phyloP scores from a whole-genome alignment of 2,888 invertebrate species.

The Lissonota sp. region DNA sequence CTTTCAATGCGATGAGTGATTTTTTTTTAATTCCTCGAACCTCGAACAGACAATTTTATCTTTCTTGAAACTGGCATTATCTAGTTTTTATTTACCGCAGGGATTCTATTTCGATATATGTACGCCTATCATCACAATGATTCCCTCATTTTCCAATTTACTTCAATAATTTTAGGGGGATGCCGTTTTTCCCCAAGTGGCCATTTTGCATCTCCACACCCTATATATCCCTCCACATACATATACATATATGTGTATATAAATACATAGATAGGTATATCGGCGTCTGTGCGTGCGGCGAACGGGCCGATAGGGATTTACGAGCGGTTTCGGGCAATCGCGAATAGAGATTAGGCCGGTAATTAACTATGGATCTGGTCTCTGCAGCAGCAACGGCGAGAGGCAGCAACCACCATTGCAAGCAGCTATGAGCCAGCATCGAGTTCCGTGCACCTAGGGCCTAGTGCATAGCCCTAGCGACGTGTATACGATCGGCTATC shows the following conservation, averaged over 20 bases:
- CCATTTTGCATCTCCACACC: no score
- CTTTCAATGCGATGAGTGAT: no score
- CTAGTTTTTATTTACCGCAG: no score
- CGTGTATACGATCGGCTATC: neutral
- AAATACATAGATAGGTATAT: slow-evolving; percentile 32
- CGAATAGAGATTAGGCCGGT: slow-evolving; percentile 84
- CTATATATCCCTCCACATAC: slow-evolving; percentile 9
- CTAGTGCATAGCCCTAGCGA: slow-evolving; percentile 46
- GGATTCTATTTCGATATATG: no score
- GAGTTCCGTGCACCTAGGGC: slow-evolving; percentile 64
- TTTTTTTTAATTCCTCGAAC: no score
- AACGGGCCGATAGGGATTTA: slow-evolving; percentile 83
- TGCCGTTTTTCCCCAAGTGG: no score
- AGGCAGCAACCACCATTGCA: slow-evolving; percentile 50
- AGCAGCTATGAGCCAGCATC: slow-evolving; percentile 61
- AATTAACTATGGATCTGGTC: slow-evolving; percentile 84
- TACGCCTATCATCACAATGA: no score
- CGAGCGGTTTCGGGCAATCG: slow-evolving; percentile 83
- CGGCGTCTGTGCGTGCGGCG: slow-evolving; percentile 73
- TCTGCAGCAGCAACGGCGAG: slow-evolving; percentile 77
- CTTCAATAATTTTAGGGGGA: no score
- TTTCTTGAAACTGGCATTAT: no score
- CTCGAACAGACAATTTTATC: no score
- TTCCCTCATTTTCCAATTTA: no score
- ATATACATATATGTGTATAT: slow-evolving; percentile 13